These are phyloP conservation scores for Cryptus armator DNA, from an alignment of 2,888 invertebrate species.

Conservation along the genomic window DNA sequence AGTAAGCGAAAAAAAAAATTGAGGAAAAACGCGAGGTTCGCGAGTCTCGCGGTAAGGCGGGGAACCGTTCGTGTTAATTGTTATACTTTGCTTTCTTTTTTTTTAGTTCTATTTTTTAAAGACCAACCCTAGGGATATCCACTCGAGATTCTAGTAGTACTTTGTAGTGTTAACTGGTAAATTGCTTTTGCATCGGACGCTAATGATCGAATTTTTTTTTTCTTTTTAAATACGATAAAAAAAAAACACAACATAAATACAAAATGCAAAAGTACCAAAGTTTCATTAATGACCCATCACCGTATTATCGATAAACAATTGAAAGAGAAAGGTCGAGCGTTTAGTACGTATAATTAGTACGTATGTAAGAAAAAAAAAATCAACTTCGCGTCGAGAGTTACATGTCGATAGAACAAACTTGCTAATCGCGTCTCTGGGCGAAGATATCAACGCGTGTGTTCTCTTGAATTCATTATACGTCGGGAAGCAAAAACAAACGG, in stretches of 20 bases:
- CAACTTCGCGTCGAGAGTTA: constrained; percentile 41
- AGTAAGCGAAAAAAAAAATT: constrained; percentile 41
- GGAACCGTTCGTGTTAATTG: constrained; percentile 63
- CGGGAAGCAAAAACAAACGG: constrained; percentile 43
- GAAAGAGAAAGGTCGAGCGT: constrained; percentile 54
- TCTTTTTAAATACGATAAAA: constrained; percentile 59
- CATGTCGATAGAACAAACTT: constrained; percentile 13
- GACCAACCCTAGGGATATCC: constrained; percentile 81
- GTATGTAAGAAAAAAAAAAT: constrained; percentile 73
- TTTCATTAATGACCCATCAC: constrained; percentile 75
- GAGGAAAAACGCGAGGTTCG: constrained; percentile 46
- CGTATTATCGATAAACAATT: constrained; percentile 67
- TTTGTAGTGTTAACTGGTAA: constrained; percentile 75
- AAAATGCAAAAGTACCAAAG: constrained; percentile 70
- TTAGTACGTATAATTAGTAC: constrained; percentile 60
- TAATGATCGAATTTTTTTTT: too few species aligned
- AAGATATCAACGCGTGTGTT: constrained; percentile 21
- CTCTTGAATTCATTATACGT: constrained; percentile 51
- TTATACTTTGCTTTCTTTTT: constrained; percentile 41
- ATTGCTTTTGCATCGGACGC: constrained; percentile 57
- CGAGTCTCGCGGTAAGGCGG: constrained; percentile 61
- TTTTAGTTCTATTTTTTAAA: constrained; percentile 60
- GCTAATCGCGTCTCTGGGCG: background rate
- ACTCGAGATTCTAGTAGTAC: constrained; percentile 82
- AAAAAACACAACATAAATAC: constrained; percentile 62